These are phyloP conservation scores for Cydia fagiglandana DNA, from an alignment of 1,140 invertebrate species.

Conservation along the genomic window DNA sequence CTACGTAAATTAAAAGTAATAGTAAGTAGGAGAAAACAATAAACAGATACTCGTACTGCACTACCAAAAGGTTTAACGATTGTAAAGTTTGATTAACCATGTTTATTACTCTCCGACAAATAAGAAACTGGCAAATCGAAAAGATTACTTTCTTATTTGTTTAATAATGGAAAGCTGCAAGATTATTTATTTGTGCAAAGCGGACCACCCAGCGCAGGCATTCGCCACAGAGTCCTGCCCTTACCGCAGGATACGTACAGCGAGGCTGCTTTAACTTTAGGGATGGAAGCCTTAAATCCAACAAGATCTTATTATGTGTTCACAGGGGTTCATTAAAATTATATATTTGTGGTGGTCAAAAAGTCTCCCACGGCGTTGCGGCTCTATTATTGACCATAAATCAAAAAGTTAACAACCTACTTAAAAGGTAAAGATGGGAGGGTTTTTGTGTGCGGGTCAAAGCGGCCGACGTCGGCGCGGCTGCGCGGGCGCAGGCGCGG, in stretches of 20 bases:
- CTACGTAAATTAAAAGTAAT: neutral
- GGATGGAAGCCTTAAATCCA: slow-evolving; percentile 52
- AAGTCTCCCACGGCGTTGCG: slow-evolving; percentile 76
- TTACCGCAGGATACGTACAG: neutral
- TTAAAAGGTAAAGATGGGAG: slow-evolving; percentile 73
- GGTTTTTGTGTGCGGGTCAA: slow-evolving; percentile 73
- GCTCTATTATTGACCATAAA: slow-evolving; percentile 79
- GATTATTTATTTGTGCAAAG: slow-evolving; percentile 35
- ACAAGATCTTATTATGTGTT: slow-evolving; percentile 65
- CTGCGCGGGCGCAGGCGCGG: slow-evolving; percentile 49
- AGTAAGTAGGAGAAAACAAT: neutral
- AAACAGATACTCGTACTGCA: neutral
- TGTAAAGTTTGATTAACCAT: slow-evolving; percentile 27
- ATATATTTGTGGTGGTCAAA: slow-evolving; percentile 66
- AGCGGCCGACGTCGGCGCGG: slow-evolving; percentile 65
- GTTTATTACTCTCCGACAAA: slow-evolving; percentile 17
- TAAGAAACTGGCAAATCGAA: slow-evolving; percentile 23
- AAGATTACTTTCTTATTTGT: slow-evolving; percentile 34
- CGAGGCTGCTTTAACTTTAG: slow-evolving; percentile 29
- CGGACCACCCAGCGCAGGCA: slow-evolving; percentile 56
- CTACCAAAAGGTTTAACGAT: slow-evolving; percentile 14
- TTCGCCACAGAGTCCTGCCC: slow-evolving; percentile 32
- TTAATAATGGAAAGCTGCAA: slow-evolving; percentile 21
- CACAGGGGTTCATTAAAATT: slow-evolving; percentile 73
- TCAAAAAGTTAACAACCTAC: slow-evolving; percentile 79